These are phyloP conservation scores for Boleophthalmus pectinirostris DNA, from an alignment of 2,113 vertebrate genomes.

Conservation along the genomic window DNA sequence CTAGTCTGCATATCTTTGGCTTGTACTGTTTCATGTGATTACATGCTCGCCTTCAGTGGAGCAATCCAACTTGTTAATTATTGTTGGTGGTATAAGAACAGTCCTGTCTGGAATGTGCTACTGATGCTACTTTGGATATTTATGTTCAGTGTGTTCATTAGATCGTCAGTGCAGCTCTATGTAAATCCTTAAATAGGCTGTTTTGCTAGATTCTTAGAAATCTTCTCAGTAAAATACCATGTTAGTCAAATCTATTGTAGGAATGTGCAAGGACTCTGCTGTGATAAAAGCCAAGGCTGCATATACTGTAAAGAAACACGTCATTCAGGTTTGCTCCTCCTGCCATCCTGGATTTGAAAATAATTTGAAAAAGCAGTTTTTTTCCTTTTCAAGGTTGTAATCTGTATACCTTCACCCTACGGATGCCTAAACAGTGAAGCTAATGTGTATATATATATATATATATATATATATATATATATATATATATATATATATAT, in stretches of 20 bases:
- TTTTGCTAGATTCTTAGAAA: not conserved
- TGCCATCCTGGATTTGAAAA: not conserved
- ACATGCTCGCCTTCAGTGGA: slow-evolving; percentile 16
- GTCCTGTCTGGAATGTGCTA: not conserved
- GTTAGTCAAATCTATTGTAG: not conserved
- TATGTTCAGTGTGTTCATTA: not conserved
- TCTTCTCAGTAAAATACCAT: not conserved
- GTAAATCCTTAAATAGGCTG: not conserved
- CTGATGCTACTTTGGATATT: slow-evolving; percentile 20
- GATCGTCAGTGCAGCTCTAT: not conserved
- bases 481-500: too few species aligned
- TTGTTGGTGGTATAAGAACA: not conserved
- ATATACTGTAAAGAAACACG: not conserved
- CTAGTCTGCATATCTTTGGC: slow-evolving; percentile 12
- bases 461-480: too few species aligned
- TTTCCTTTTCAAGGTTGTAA: not conserved
- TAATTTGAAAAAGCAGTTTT: not conserved
- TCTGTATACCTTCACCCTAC: not conserved
- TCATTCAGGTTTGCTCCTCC: not conserved
- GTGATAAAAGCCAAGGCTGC: not conserved
- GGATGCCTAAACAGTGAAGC: not conserved
- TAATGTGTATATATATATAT: not conserved
- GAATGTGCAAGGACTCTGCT: not conserved
- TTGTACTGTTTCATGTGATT: slow-evolving; percentile 9
- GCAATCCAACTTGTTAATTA: slow-evolving; percentile 6